Base-by-base conservation (phyloP, 1,140 invertebrate genomes). In the Atta colombica region DNA sequence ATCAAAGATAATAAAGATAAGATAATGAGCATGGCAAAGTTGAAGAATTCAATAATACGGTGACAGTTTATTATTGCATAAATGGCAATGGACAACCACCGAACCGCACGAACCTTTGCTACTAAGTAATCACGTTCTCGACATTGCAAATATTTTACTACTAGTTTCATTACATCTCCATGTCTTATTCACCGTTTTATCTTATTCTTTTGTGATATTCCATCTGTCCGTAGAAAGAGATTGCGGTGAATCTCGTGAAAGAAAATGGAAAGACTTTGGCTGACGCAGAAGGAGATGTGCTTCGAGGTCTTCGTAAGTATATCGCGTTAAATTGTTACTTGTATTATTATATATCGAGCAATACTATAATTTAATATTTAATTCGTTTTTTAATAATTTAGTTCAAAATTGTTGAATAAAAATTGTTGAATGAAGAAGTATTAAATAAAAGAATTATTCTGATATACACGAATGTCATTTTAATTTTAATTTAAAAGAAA, bases 251-350 rank as follows among this genome's bases (percentile, higher is more conserved):
- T 93, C 98, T 99, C 53, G 99, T 99, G 14, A 95, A 96, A 90
- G 99, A 99, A 96, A 99, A 99, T 96, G 99, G 99, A 35, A 99
- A 99, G 95, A 99, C 99, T 0, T 96, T 99, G 69, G 96, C 97
- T 28, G 99, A 99, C 96, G 99, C 99, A 35, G 99, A 99, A 94
- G 99, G 99, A 69, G 99, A 99, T 96, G 99, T 99, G 5, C 96
- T 99, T 65, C 96, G 99, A 93, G 99, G 99, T 77, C 96, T 99
- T 81, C 99, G 98, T 99, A 96, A 97, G 97, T 97, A 85, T 45
- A 35, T 61, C 12, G 1, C 16, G 7, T 61, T 63, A 25, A 7
- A 55, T 21, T 16, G n/a, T 51, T 51, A 78, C 5, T 8, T 21
- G 31, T 10, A 31, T 21, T 77, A 55, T 61, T 6, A 68, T 66